Evolutionary conservation across 2,797 vertebrate genomes (phyloP).

Genomic region (Sebastes matsubarae): DNA sequence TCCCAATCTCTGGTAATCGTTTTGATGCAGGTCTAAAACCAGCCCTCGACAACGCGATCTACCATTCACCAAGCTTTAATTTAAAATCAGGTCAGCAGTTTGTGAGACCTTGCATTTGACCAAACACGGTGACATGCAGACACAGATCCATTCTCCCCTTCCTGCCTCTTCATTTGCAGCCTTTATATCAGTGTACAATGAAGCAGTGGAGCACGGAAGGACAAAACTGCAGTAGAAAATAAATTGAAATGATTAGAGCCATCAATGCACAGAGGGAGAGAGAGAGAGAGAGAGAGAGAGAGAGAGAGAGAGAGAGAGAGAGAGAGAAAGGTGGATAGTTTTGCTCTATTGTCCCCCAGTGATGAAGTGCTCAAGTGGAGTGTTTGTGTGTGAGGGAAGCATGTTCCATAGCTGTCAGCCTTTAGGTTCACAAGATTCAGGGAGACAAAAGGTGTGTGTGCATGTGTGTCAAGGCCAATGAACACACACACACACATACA

Average conservation of each 20-base stretch:
- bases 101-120: slow-evolving; percentile 3
- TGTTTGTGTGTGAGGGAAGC: slow-evolving; percentile 60
- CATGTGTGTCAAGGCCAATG: neutral
- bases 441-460: slow-evolving; percentile 66
- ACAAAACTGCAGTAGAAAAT: slow-evolving; percentile 34
- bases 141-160: slow-evolving; percentile 8
- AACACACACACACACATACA: neutral
- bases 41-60: too few relatives aligned
- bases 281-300: slow-evolving; percentile 26
- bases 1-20: neutral
- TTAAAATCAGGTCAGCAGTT: slow-evolving; percentile 14
- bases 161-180: slow-evolving; percentile 17
- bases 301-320: slow-evolving; percentile 19
- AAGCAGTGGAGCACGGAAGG: slow-evolving; percentile 1
- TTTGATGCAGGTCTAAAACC: neutral
- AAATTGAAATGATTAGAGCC: slow-evolving; percentile 54
- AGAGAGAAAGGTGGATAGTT: slow-evolving; percentile 45
- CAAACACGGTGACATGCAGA: slow-evolving; percentile 5
- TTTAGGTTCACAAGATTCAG: slow-evolving; percentile 48
- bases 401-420: slow-evolving; percentile 63
- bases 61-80: neutral
- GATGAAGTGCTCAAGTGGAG: slow-evolving; percentile 47
- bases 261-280: slow-evolving; percentile 12
- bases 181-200: slow-evolving; percentile 39
- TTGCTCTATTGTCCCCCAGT: slow-evolving; percentile 43